These are phyloP conservation scores for Drosophila murphyi DNA, from an alignment of 1,140 invertebrate species.

Conservation along the genomic window DNA sequence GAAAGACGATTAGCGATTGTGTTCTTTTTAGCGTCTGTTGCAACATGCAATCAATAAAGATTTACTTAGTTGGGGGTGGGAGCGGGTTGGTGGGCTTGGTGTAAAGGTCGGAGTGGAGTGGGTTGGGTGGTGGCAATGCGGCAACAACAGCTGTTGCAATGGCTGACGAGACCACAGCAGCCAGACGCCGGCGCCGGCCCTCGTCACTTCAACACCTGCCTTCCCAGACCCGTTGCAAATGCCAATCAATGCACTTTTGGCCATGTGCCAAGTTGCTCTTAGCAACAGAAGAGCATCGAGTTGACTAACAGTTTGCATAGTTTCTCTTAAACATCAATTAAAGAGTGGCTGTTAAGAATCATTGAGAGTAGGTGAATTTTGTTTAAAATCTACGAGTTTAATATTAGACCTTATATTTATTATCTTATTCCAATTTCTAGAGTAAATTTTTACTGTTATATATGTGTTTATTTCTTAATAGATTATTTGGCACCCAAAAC, in stretches of 20 bases:
- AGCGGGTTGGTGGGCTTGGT: constrained; percentile 1
- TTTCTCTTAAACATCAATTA: constrained; percentile 20
- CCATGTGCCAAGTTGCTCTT: constrained; percentile 83
- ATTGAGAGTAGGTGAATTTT: neutral
- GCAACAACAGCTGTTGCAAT: constrained; percentile 79
- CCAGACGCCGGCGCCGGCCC: constrained; percentile 66
- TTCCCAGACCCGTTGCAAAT: constrained; percentile 49
- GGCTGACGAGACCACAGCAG: constrained; percentile 59
- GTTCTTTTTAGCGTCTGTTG: constrained; percentile 42
- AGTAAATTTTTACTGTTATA: neutral
- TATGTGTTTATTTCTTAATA: neutral
- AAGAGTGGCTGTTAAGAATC: constrained; percentile 18
- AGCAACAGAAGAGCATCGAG: constrained; percentile 31
- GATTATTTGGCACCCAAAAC: neutral
- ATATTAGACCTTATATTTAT: neutral
- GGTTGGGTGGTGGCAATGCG: constrained; percentile 55
- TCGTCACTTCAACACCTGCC: constrained; percentile 40
- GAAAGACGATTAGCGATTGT: constrained; percentile 58
- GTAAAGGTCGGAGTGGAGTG: neutral
- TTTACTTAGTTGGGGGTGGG: constrained; percentile 31
- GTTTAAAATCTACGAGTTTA: neutral
- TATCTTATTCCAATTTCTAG: neutral
- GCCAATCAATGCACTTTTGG: constrained; percentile 82
- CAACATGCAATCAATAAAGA: constrained; percentile 62
- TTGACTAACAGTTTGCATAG: neutral